These are phyloP conservation scores for Ceratina calcarata DNA, from an alignment of 1,140 invertebrate species.

Conservation along the genomic window DNA sequence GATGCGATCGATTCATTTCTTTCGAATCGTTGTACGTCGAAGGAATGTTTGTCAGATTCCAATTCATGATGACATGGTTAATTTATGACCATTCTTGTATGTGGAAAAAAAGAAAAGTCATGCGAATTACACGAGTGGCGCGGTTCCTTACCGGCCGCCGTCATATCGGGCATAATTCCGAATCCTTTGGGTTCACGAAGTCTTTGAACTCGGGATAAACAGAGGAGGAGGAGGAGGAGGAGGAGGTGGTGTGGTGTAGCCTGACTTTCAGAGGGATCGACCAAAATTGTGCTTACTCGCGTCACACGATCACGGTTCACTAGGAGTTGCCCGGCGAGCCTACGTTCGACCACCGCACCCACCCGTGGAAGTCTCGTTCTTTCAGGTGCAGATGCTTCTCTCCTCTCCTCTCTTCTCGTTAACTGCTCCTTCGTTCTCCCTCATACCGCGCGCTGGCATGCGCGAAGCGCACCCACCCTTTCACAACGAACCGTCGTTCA, in stretches of 20 bases:
- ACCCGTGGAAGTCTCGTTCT: slow-evolving; percentile 6
- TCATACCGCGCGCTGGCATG: slow-evolving; percentile 50
- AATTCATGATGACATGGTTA: too few species aligned
- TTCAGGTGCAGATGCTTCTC: background rate
- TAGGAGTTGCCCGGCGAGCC: background rate
- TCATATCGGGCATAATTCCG: too few species aligned
- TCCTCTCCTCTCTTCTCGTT: background rate
- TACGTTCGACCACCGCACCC: slow-evolving; percentile 10
- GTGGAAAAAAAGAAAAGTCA: too few species aligned
- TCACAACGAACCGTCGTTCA: background rate
- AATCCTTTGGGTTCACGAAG: background rate
- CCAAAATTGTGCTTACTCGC: slow-evolving; percentile 25
- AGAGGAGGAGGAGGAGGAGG: background rate
- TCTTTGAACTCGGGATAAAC: slow-evolving; percentile 6
- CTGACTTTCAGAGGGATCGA: too few species aligned
- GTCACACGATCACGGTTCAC: slow-evolving; percentile 36
- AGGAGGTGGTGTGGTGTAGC: too few species aligned
- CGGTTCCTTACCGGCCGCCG: too few species aligned
- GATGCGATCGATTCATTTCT: too few species aligned
- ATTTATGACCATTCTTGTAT: too few species aligned
- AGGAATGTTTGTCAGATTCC: too few species aligned
- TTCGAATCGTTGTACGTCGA: too few species aligned
- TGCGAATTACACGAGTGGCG: too few species aligned
- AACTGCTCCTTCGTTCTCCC: slow-evolving; percentile 27
- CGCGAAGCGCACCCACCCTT: slow-evolving; percentile 44